phyloP scores from a whole-genome alignment of 2,888 invertebrate species.

The Charanyca ferruginea region DNA sequence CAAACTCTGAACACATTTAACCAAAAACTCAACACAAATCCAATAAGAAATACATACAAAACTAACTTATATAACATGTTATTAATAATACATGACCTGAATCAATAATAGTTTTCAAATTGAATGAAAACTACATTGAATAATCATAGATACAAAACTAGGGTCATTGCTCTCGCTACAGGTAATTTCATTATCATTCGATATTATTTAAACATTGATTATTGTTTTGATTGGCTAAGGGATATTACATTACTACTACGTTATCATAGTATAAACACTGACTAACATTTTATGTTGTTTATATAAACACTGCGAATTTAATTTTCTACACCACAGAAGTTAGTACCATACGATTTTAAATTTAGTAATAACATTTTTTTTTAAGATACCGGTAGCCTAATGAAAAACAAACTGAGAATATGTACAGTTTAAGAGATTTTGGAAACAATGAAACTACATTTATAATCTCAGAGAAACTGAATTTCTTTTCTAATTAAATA shows the following conservation, averaged over 20 bases:
- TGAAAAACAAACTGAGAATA: constrained; percentile 9
- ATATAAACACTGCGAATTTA: constrained; percentile 37
- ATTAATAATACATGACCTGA: constrained; percentile 62
- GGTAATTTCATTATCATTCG: constrained; percentile 59
- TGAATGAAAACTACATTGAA: constrained; percentile 85
- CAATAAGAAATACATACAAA: constrained; percentile 58
- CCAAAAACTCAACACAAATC: constrained; percentile 60
- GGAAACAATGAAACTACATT: background rate
- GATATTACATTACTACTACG: constrained; percentile 36
- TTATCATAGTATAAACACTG: constrained; percentile 43
- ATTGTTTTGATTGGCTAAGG: constrained; percentile 63
- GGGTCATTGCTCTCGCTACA: constrained; percentile 28
- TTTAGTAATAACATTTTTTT: constrained; percentile 19
- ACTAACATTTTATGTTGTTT: constrained; percentile 45
- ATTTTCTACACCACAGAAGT: constrained; percentile 48
- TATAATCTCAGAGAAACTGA: background rate
- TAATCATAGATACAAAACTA: constrained; percentile 66
- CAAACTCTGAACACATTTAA: constrained; percentile 68
- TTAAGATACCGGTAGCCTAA: constrained; percentile 21
- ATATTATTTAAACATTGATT: constrained; percentile 38
- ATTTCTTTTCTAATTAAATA: too few species aligned
- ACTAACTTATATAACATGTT: constrained; percentile 63
- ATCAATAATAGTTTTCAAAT: constrained; percentile 84
- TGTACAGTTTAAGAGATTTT: constrained; percentile 18
- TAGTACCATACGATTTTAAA: constrained; percentile 53